Percentiles rank a stretch among this genome's conserved stretches.
phyloP scores from a whole-genome alignment of 2,888 invertebrate genomes.

The Eristalis intricaria region DNA sequence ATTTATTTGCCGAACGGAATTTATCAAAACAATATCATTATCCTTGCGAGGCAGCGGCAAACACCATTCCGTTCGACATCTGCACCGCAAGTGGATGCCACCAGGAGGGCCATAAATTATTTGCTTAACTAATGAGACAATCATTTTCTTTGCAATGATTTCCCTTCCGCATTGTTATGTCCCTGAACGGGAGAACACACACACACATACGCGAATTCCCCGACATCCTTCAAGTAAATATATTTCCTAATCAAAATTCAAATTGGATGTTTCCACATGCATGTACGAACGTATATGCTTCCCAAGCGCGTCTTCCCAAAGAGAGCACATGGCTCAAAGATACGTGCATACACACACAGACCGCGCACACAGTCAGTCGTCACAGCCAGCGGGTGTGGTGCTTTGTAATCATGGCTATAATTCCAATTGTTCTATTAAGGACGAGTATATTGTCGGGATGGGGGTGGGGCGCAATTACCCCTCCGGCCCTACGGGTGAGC shows the following conservation, averaged over 20 bases:
- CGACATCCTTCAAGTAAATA: conserved; percentile 74
- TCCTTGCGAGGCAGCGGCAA: conserved; percentile 10
- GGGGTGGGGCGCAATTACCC: conserved; percentile 60
- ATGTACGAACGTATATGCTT: conserved; percentile 29
- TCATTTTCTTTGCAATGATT: conserved; percentile 67
- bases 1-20: conserved; percentile 62
- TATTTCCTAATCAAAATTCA: conserved; percentile 81
- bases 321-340: conserved; percentile 20
- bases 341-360: neutral
- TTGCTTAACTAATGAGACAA: conserved; percentile 73
- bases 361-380: neutral
- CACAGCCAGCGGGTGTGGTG: conserved; percentile 50
- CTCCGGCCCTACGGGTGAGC: conserved; percentile 48
- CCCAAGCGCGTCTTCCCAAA: neutral
- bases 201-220: neutral
- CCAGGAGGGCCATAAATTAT: conserved; percentile 60
- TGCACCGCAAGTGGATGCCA: conserved; percentile 50
- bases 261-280: conserved; percentile 76
- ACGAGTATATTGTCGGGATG: conserved; percentile 50
- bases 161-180: conserved; percentile 46
- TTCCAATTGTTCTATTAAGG: conserved; percentile 71
- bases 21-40: conserved; percentile 69
- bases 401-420: conserved; percentile 70
- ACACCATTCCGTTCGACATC: conserved; percentile 18
- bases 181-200: neutral